These are phyloP conservation scores for Aproaerema taeniolella DNA, from an alignment of 2,888 invertebrate species.

Conservation along the genomic window DNA sequence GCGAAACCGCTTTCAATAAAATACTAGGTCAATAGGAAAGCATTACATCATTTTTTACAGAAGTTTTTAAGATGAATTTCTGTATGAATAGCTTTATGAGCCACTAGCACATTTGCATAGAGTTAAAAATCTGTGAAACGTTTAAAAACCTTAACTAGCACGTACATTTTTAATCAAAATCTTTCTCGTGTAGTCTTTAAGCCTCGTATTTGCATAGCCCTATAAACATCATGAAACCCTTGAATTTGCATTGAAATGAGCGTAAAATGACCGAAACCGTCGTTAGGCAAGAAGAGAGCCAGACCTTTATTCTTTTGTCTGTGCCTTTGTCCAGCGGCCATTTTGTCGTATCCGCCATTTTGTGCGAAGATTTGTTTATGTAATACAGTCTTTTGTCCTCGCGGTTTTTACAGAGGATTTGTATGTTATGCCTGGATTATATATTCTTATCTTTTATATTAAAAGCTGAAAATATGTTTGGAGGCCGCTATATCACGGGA, in stretches of 20 bases:
- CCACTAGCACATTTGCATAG: no score
- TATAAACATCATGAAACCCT: slow-evolving; percentile 62
- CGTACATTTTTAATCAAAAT: slow-evolving; percentile 68
- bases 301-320: slow-evolving; percentile 65
- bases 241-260: slow-evolving; percentile 71
- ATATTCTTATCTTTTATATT: no score
- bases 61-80: no score
- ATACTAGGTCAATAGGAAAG: no score
- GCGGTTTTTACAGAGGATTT: no score
- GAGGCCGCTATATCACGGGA: no score
- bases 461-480: no score
- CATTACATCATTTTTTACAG: no score
- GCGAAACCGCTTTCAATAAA: no score
- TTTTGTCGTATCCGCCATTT: slow-evolving; percentile 48
- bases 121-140: no score
- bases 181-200: slow-evolving; percentile 37
- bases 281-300: slow-evolving; percentile 53
- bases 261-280: slow-evolving; percentile 64
- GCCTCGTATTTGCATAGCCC: slow-evolving; percentile 58
- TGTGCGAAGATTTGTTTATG: slow-evolving; percentile 48
- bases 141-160: slow-evolving; percentile 19
- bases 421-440: no score
- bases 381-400: slow-evolving; percentile 38
- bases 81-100: no score
- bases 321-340: slow-evolving; percentile 42